Percentiles rank a stretch among this genome's conserved stretches.
Conservation (phyloP, 92 coral and sea anemone genomes). For the Parazoanthus swiftii region DNA sequence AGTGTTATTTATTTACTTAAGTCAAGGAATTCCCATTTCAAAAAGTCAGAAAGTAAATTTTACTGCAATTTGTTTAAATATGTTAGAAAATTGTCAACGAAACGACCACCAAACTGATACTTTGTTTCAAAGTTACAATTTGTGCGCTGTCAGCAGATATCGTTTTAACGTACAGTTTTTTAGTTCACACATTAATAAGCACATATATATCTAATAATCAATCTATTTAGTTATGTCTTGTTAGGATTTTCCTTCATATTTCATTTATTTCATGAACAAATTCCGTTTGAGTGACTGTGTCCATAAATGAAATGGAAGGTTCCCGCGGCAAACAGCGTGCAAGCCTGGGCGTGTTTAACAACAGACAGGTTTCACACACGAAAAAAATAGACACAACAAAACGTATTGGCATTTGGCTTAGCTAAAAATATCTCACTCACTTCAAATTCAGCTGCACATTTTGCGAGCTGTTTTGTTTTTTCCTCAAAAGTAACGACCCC, state of each 20-base stretch:
- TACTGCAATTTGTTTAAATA: background rate
- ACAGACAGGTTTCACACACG: background rate
- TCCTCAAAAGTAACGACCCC: too few relatives aligned
- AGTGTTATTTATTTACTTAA: background rate
- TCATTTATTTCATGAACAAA: too few relatives aligned
- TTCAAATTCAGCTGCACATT: too few relatives aligned
- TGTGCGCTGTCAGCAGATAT: background rate
- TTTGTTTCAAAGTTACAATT: background rate
- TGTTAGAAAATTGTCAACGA: too few relatives aligned
- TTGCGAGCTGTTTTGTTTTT: too few relatives aligned
- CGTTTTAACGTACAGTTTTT: too few relatives aligned
- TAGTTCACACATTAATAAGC: background rate
- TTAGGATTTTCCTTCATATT: background rate
- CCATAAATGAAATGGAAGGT: too few relatives aligned
- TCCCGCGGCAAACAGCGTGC: background rate
- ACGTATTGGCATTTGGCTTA: too few relatives aligned
- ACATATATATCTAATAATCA: too few relatives aligned
- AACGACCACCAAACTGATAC: background rate
- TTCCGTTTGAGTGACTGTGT: background rate
- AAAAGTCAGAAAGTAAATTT: background rate
- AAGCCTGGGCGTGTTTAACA: background rate
- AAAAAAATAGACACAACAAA: too few relatives aligned
- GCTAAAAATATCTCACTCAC: too few relatives aligned
- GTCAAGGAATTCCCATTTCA: background rate
- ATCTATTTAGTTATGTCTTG: too few relatives aligned